Evolutionary conservation across 2,797 vertebrate species (phyloP).

Genomic region (Ciconia nigra): DNA sequence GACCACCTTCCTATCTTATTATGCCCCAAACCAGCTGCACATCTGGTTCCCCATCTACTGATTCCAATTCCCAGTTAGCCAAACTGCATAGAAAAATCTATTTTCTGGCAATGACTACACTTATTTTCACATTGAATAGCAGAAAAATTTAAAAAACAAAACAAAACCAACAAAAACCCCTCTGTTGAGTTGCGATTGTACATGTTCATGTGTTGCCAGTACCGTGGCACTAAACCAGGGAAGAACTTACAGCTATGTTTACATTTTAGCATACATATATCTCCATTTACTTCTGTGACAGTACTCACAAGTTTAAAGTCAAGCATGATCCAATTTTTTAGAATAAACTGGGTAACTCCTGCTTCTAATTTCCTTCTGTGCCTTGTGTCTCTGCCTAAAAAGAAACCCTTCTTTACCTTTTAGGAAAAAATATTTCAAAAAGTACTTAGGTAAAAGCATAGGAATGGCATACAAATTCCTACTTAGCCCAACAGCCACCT

Average conservation of each 20-base stretch:
- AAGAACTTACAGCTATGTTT: neutral
- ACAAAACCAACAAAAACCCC: neutral
- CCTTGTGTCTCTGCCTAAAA: neutral
- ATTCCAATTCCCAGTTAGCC: neutral
- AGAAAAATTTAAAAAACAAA: neutral
- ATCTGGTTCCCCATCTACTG: neutral
- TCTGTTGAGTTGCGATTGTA: neutral
- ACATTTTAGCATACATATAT: neutral
- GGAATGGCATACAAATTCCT: neutral
- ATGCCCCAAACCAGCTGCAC: neutral
- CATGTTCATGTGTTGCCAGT: neutral
- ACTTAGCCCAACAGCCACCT: neutral
- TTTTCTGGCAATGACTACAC: neutral
- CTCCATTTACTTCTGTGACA: neutral
- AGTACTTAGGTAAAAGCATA: neutral
- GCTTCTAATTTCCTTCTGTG: neutral
- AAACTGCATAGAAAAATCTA: neutral
- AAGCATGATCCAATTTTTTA: neutral
- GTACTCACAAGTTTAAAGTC: neutral
- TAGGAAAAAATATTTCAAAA: neutral
- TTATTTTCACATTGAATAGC: neutral
- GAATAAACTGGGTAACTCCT: neutral
- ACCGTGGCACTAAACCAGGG: neutral
- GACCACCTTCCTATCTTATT: neutral
- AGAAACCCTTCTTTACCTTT: neutral